Base-by-base conservation (phyloP, 2,888 invertebrate species). In the Epinotia bilunana region DNA sequence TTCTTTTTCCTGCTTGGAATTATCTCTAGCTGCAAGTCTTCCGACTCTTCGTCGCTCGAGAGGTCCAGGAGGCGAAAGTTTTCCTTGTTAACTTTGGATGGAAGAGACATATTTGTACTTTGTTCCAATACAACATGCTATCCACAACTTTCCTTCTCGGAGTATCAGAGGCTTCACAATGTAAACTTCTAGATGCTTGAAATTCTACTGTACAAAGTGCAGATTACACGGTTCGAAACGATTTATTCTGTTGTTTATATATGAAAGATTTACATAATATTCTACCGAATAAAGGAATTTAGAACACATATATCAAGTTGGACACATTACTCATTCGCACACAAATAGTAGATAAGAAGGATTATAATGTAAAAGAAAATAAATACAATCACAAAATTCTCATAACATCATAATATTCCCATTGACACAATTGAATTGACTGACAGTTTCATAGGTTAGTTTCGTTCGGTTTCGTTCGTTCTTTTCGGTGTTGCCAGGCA, bases 11-110 rank as follows among this genome's bases (percentile, higher is more conserved):
- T 88, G 81, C 95, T 95, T 61, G 94, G 95, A 77, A 95, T 95
- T 75, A 95, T 91, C 85, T 95, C 94, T 85, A 95, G 84, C 83
- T 95, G 95, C 61, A 95, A 91, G 77, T 95, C 92, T 78, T 95
- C 95, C 0, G 95, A 95, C 62, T 95, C 95, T 78, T 95, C 95
- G 77, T 95, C 95, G 76, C 95, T 95, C 69, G 95, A 94, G 77
- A 95, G 86, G 83, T 95, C 95, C 82, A 96, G 86, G 63, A 96
- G 93, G 80, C 96, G 95, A 85, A 95, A 95, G 79, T 95, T 95
- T 90, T 96, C 96, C 84, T 95, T 96, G 83, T 94, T 95, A 82
- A 91, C 88, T 87, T 91, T 94, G 46, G 89, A 86, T 76, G 91
- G 88, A 81, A 88, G 80, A 79, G 92, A 90, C 93, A 94, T 94